phyloP scores from a whole-genome alignment of 1,140 invertebrate genomes.

The Drepana arcuata region DNA sequence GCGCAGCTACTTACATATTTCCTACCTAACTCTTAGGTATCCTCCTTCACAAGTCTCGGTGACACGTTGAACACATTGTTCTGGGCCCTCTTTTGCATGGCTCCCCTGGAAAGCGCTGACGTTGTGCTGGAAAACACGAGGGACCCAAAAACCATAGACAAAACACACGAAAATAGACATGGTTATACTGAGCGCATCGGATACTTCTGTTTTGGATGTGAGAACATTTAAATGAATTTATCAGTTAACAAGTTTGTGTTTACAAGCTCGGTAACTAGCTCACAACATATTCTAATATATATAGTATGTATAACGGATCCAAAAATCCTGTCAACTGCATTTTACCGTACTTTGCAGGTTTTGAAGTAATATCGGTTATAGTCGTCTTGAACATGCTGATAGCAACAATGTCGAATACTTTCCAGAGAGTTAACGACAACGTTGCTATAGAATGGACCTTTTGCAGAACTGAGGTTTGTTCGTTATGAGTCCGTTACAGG shows the following conservation, averaged over 20 bases:
- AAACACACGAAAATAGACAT: constrained; percentile 69
- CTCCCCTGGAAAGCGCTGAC: constrained; percentile 76
- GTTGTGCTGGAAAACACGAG: constrained; percentile 74
- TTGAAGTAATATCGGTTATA: constrained; percentile 79
- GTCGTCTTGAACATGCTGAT: constrained; percentile 86
- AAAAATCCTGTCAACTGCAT: no score
- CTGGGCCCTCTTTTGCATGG: constrained; percentile 84
- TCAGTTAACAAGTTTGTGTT: neutral
- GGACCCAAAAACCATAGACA: constrained; percentile 43
- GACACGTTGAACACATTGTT: constrained; percentile 81
- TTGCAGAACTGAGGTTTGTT: constrained; percentile 69
- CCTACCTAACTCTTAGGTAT: constrained; percentile 55
- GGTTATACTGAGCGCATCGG: constrained; percentile 75
- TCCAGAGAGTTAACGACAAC: constrained; percentile 77
- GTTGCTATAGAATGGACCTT: constrained; percentile 76
- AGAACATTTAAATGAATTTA: constrained; percentile 4
- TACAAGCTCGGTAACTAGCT: no score
- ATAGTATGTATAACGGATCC: no score
- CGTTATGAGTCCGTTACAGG: no score
- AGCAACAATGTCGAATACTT: constrained; percentile 83
- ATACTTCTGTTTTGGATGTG: constrained; percentile 75
- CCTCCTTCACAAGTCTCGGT: constrained; percentile 71
- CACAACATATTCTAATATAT: no score
- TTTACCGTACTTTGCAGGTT: constrained; percentile 54
- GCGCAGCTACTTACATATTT: no score